Evolutionary conservation across 2,113 vertebrate genomes (phyloP).

Genomic region (Labeo catla): DNA sequence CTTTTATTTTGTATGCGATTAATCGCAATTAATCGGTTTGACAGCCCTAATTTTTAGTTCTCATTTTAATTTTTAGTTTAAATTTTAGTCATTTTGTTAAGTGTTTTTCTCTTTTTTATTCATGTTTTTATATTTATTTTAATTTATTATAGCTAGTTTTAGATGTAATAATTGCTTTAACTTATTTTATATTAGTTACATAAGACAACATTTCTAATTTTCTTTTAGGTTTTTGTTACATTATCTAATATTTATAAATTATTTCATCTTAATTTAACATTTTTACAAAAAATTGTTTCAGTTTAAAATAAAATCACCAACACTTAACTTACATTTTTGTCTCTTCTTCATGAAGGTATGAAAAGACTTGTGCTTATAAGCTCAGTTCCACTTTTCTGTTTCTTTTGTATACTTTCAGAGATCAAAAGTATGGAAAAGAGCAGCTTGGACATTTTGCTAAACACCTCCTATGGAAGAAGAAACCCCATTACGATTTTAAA

Average conservation of each 20-base stretch:
- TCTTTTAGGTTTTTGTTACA: not conserved
- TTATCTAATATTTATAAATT: not conserved
- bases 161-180: not conserved
- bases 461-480: not conserved
- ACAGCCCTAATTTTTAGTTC: not conserved
- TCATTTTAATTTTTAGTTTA: not conserved
- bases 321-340: too few relatives aligned
- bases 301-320: not conserved
- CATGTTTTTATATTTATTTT: not conserved
- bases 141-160: not conserved
- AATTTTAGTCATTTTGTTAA: not conserved
- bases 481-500: not conserved
- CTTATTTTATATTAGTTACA: not conserved
- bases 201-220: not conserved
- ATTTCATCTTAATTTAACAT: not conserved
- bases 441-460: not conserved
- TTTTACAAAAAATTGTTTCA: not conserved
- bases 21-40: too few relatives aligned
- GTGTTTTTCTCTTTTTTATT: not conserved
- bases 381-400: too few relatives aligned
- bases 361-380: too few relatives aligned
- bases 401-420: too few relatives aligned
- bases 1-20: too few relatives aligned
- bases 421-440: not conserved
- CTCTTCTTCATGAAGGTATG: too few relatives aligned